Percentiles rank a stretch among this genome's conserved stretches.
These are phyloP conservation scores for Cheilosia soror DNA, from an alignment of 2,888 invertebrate genomes.

Conservation along the genomic window DNA sequence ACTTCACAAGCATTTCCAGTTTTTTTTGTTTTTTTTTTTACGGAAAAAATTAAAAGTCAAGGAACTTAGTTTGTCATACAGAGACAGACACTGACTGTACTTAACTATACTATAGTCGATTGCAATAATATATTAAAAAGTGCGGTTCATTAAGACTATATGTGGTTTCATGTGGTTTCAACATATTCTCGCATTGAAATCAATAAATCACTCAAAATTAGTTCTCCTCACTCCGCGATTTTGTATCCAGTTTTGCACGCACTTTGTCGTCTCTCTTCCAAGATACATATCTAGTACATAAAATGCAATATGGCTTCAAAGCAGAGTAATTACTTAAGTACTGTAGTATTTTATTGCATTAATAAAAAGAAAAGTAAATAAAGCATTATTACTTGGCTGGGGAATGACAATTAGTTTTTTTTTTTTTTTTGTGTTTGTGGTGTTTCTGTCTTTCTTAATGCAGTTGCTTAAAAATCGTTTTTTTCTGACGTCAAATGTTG, in stretches of 20 bases:
- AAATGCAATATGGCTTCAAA: slow-evolving; percentile 19
- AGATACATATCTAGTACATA: background rate
- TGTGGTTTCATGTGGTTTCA: background rate
- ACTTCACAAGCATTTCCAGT: slow-evolving; percentile 28
- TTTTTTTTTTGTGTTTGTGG: background rate
- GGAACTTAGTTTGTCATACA: slow-evolving; percentile 70
- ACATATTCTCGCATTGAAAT: slow-evolving; percentile 29
- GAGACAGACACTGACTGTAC: slow-evolving; percentile 55
- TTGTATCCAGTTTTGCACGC: slow-evolving; percentile 17
- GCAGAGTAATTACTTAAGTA: slow-evolving; percentile 52
- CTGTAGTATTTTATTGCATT: slow-evolving; percentile 57
- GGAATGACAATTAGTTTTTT: slow-evolving; percentile 4
- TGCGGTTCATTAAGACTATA: slow-evolving; percentile 48
- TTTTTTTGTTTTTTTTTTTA: slow-evolving; percentile 8
- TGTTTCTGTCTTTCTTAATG: slow-evolving; percentile 9
- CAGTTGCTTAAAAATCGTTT: slow-evolving; percentile 15
- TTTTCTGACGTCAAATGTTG: slow-evolving; percentile 56
- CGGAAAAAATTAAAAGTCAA: slow-evolving; percentile 66
- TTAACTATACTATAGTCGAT: slow-evolving; percentile 25
- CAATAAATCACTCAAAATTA: slow-evolving; percentile 67
- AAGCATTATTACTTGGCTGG: slow-evolving; percentile 38
- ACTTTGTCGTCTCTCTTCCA: slow-evolving; percentile 30
- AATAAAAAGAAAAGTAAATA: slow-evolving; percentile 21
- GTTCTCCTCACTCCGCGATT: slow-evolving; percentile 10
- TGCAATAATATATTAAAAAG: background rate